These are phyloP conservation scores for Tribolium madens DNA, from an alignment of 1,140 invertebrate species.

Conservation along the genomic window DNA sequence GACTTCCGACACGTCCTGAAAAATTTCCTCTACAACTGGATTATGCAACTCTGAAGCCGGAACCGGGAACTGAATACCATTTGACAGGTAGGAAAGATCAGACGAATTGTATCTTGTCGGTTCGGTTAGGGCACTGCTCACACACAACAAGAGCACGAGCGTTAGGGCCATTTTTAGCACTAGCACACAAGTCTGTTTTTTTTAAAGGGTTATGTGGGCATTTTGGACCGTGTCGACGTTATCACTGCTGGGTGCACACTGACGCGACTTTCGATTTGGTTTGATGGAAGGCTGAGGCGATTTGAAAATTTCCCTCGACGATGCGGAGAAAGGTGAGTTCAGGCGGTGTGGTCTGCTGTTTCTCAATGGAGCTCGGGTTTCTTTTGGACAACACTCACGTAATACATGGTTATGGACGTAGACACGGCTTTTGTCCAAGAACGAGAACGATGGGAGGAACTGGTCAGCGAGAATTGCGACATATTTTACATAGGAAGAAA, in stretches of 20 bases:
- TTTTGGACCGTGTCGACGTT: neutral
- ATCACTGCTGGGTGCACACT: neutral
- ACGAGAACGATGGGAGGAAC: no score
- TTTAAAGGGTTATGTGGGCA: neutral
- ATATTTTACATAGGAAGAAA: neutral
- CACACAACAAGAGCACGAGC: neutral
- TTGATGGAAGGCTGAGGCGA: neutral
- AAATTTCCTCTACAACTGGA: slow-evolving; percentile 42
- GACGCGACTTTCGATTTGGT: slow-evolving; percentile 4
- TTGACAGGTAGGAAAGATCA: slow-evolving; percentile 62
- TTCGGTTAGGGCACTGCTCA: neutral
- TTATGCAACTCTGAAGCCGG: slow-evolving; percentile 46
- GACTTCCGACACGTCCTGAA: slow-evolving; percentile 65
- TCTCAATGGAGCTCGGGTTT: neutral
- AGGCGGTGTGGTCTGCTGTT: neutral
- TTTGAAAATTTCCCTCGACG: neutral
- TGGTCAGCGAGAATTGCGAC: neutral
- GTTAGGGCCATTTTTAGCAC: neutral
- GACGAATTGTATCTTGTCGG: slow-evolving; percentile 60
- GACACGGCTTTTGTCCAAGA: neutral
- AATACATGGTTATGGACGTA: neutral
- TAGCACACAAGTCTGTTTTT: neutral
- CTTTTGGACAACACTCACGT: neutral
- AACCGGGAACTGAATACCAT: slow-evolving; percentile 63
- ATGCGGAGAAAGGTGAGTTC: neutral